A percentile compares a stretch with the other conserved stretches of the same genome.
phyloP scores from a whole-genome alignment of 2,888 invertebrate species.

The Leptinotarsa rubiginosa region DNA sequence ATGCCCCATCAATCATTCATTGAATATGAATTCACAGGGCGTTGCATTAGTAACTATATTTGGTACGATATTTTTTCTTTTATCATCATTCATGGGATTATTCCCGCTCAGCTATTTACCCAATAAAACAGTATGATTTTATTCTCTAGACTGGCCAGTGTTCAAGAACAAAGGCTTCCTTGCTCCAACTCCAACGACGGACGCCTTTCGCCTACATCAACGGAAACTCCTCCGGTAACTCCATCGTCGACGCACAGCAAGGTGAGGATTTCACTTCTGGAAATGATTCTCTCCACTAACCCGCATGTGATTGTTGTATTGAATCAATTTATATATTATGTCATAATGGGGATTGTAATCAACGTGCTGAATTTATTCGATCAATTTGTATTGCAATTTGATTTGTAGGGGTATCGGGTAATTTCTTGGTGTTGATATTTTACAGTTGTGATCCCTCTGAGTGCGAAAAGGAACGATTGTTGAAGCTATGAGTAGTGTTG shows the following conservation, averaged over 20 bases:
- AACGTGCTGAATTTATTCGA: background rate
- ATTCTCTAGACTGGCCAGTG: constrained; percentile 87
- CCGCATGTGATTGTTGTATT: constrained; percentile 55
- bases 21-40: no score
- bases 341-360: background rate
- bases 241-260: constrained; percentile 77
- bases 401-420: background rate
- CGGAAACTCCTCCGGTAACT: constrained; percentile 72
- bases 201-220: constrained; percentile 72
- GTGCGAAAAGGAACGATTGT: no score
- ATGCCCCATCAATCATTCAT: no score
- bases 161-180: constrained; percentile 92
- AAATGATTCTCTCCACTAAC: constrained; percentile 47
- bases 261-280: constrained; percentile 69
- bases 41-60: no score
- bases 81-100: no score
- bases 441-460: background rate
- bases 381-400: background rate
- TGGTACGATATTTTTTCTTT: no score
- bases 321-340: constrained; percentile 59
- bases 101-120: no score
- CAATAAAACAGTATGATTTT: background rate
- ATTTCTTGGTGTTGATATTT: constrained; percentile 1
- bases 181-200: constrained; percentile 70
- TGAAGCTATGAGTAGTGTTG: no score